Evolutionary conservation across 2,113 vertebrate species (phyloP), one percentile per base, ranked within the genome.

Genomic region (Peromyscus maniculatus): DNA sequence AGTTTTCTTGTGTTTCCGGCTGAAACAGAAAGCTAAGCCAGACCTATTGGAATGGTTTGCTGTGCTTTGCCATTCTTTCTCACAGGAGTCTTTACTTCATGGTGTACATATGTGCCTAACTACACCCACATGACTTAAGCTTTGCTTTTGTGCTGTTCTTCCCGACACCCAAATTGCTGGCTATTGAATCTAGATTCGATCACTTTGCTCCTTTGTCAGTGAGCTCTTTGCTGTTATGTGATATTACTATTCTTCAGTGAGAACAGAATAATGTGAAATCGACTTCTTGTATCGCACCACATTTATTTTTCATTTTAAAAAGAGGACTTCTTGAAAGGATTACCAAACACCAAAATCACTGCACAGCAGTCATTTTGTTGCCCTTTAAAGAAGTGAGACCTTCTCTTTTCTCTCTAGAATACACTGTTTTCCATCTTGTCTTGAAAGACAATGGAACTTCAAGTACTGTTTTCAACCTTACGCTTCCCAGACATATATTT

Each of bases 391-490:
- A 95, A 77, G 9, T 64, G 83, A 78, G 46, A 67, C 46, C 19
- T 10, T 55, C 21, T 97, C 19, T 93, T 93, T 78, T 96, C 11
- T 86, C 75, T 95, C 26, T 26, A 9, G 31, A 71, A 46, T 24
- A 95, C 26, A 52, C 71, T 95, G 55, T 98, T 91, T 96, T 67
- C 71, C 28, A 87, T 67, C 67, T 75, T 95, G 26, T 80, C 55
- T 94, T 92, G 17, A 84, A 97, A 97, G 67, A 79, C 59, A 96
- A 92, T 69, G 39, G 77, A 84, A n/a, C 49, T 89, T 95, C 90
- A 94, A 94, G 91, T 77, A n/a, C 15, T 92, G 69, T 52, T 92
- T 91, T 91, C 89, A 95, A 74, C 31, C 4, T 36, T 10, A 28
- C 55, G 13, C 39, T 87, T 97, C 66, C 75, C 36, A 93, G 46